Base-by-base conservation (phyloP, 1,140 invertebrate species). In the Diorhabda elongata region DNA sequence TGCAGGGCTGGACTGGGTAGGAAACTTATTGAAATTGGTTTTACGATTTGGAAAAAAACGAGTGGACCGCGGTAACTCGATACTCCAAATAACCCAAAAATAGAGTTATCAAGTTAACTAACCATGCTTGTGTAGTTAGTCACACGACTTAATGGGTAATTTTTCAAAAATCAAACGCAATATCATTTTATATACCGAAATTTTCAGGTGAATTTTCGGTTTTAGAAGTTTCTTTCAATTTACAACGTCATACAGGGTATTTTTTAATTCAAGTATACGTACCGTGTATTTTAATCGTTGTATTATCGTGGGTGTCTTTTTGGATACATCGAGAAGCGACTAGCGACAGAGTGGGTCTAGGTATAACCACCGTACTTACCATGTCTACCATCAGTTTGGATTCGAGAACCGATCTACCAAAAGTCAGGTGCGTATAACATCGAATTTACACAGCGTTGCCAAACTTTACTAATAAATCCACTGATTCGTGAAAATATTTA, bases 301-400 rank as follows among this genome's bases (percentile, higher is more conserved):
- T 97, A 0, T 84, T 98, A 1, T 97, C 94, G 0, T 98, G 95
- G 95, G 95, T 98, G 1, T 96, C 94, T 0, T 98, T 98, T 79
- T 98, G 95, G 94, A 95, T 97, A 75, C 95, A 98, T 83, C 85
- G 95, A 26, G 96, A 98, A 93, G 96, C 96, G 0, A 98, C 96
- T 0, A 88, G 87, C 66, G 88, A 89, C 73, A 82, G 88, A 3
- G 87, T 89, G 1, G 86, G 87, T 2, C 79, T 87, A 44, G 95
- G 95, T 41, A 95, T 97, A 5, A 97, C 94, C 0, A 94, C 95
- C 0, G 94, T 98, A 5, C 84, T 97, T 58, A 97, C 95, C 0
- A 84, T 96, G 3, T 95, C 93, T 0, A 96, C 93, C 3, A 96
- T 97, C 71, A 95, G 93, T 75, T 81, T 97, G 61, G 96, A 97